Base-by-base conservation (phyloP, 2,113 vertebrate genomes). In the Muntiacus muntjak region DNA sequence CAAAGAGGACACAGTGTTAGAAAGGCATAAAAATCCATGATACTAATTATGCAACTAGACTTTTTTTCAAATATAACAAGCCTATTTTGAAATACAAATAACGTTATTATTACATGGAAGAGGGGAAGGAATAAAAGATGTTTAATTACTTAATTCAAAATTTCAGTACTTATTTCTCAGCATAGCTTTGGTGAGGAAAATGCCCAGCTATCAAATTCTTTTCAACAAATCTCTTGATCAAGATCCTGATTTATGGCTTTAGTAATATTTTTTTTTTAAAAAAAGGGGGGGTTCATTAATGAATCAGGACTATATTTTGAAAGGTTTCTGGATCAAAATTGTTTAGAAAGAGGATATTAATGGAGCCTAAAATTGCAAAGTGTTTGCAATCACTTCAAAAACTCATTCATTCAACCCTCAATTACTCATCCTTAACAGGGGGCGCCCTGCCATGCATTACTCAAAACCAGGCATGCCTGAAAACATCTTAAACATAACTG, bases 371-470 rank as follows among this genome's bases (percentile, higher is more conserved):
- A 98, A 93, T 57, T 96, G 52, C 91, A 43, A 97, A 95, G 33
- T 67, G 74, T 97, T 96, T 97, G 97, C 88, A 97, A 95, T 97
- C 95, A 97, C 36, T 98, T 98, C 57, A 97, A 89, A 98, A 97
- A 95, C 78, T 97, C 94, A 97, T 98, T 97, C 94, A 97, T 91
- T 45, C 96, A 98, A 97, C 96, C 95, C 88, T 98, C 97, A 97
- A 98, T 98, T 98, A 98, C 95, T 98, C 97, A 97, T 97, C 95
- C 94, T 97, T 98, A 98, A 97, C 95, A 98, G 98, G 98, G 98
- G 98, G 97, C 95, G 97, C 97, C 97, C 97, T 98, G 98, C 95
- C 91, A 97, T 81, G 97, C 91, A 82, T 95, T 97, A 97, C 98
- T 98, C 96, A 98, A 98, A 98, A 91, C 97, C 96, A 97, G 97